phyloP scores from a whole-genome alignment of 2,888 invertebrate genomes.

The Chrysotoxum bicinctum region DNA sequence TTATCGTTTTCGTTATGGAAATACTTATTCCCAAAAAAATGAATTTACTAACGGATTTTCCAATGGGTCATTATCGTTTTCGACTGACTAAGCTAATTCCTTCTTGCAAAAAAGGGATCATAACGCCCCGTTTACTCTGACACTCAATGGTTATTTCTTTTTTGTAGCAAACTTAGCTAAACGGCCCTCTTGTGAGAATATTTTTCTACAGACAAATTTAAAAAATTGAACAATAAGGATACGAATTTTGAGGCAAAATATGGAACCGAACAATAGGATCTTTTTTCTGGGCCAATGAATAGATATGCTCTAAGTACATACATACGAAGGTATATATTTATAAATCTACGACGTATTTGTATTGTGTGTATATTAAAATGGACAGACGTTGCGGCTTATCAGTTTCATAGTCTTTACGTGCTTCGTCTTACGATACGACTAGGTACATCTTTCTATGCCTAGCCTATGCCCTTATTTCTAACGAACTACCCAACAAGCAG shows the following conservation, averaged over 20 bases:
- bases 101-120: neutral
- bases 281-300: neutral
- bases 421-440: constrained; percentile 18
- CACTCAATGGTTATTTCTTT: neutral
- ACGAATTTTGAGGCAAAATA: neutral
- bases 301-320: too few relatives aligned
- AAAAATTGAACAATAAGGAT: neutral
- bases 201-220: neutral
- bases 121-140: neutral
- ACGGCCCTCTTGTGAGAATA: neutral
- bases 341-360: too few relatives aligned
- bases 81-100: neutral
- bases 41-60: neutral
- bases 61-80: neutral
- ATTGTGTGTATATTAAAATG: neutral
- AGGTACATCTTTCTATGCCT: neutral
- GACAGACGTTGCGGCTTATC: neutral
- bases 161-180: neutral
- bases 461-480: neutral
- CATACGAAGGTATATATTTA: too few relatives aligned
- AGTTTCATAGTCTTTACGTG: constrained; percentile 14
- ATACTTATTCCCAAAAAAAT: neutral
- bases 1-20: neutral
- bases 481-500: neutral
- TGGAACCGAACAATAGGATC: neutral